A percentile compares a stretch with the other conserved stretches of the same genome.
Conservation (phyloP, 2,797 vertebrate species). For the Enteromius fasciolatus region DNA sequence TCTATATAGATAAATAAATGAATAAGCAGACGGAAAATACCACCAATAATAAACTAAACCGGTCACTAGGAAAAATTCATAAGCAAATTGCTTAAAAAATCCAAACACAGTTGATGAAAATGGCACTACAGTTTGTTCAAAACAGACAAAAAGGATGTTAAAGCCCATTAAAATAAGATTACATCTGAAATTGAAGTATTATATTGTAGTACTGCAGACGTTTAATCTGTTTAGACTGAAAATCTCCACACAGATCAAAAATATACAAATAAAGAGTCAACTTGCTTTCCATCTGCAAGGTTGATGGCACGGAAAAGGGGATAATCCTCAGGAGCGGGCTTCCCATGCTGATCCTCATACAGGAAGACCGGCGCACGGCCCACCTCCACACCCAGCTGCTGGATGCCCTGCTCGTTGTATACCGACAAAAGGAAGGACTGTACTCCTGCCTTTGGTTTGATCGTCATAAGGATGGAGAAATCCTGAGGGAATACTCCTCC, state of each 20-base stretch:
- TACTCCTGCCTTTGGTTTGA: slow-evolving; percentile 90
- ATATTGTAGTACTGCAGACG: not conserved
- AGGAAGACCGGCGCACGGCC: slow-evolving; percentile 92
- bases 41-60: slow-evolving; percentile 14
- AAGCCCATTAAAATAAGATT: not conserved
- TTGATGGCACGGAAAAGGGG: slow-evolving; percentile 93
- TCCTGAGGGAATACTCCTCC: slow-evolving; percentile 92
- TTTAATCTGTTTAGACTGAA: not conserved
- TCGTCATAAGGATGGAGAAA: slow-evolving; percentile 96
- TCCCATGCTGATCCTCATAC: slow-evolving; percentile 95
- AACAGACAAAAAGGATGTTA: not conserved
- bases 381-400: slow-evolving; percentile 94
- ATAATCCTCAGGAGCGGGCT: slow-evolving; percentile 91
- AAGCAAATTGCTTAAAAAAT: not conserved
- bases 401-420: slow-evolving; percentile 93
- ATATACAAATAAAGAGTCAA: slow-evolving; percentile 51
- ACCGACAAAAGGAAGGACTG: slow-evolving; percentile 95
- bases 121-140: not conserved
- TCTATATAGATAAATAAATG: slow-evolving; percentile 16
- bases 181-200: not conserved
- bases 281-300: slow-evolving; percentile 96
- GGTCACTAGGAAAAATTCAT: not conserved
- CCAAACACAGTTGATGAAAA: slow-evolving; percentile 10
- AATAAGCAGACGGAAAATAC: not conserved
- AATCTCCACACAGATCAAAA: not conserved